Percentiles rank a stretch among this genome's conserved stretches.
Conservation (phyloP, 2,888 invertebrate genomes). For the Rhamnusium bicolor region DNA sequence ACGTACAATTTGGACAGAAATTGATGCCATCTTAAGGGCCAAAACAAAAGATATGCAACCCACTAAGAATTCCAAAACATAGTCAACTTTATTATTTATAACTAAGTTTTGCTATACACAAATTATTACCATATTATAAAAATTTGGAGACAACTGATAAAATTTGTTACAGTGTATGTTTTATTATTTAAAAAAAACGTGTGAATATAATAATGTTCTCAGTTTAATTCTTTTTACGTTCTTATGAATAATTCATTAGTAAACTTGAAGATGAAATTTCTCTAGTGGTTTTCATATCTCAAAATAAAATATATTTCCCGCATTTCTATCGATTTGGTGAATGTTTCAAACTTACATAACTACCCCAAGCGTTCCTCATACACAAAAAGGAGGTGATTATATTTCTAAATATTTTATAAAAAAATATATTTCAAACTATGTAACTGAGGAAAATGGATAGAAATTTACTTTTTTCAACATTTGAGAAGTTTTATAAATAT, state of each 20-base stretch:
- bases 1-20: too few species aligned
- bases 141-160: not conserved
- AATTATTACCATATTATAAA: too few species aligned
- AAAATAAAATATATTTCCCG: not conserved
- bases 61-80: too few species aligned
- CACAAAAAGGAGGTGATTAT: not conserved
- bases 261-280: not conserved
- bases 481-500: too few species aligned
- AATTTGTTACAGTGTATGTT: not conserved
- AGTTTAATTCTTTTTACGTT: not conserved
- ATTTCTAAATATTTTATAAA: not conserved
- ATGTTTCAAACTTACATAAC: not conserved
- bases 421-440: not conserved
- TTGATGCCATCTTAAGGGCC: too few species aligned
- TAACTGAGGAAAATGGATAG: too few species aligned
- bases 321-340: not conserved
- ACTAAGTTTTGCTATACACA: too few species aligned
- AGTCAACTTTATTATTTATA: too few species aligned
- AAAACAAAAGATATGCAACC: too few species aligned
- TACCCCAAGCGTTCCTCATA: too few species aligned
- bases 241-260: not conserved
- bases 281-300: not conserved
- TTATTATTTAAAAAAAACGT: not conserved
- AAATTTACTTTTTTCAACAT: too few species aligned
- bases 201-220: not conserved